Evolutionary conservation across 2,113 vertebrate species (phyloP).

Genomic region (Felis catus): F.catus_Fca126_mat1.0 CM031420.1:38534001-38534500

Average conservation of each 20-base stretch:
- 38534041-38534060: not conserved
- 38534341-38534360: not conserved
- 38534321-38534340: not conserved
- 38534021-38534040: not conserved
- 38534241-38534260: not conserved
- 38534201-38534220: not conserved
- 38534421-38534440: not conserved
- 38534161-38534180: not conserved
- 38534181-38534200: not conserved
- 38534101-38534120: not conserved
- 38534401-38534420: not conserved
- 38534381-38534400: not conserved
- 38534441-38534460: not conserved
- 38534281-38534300: not conserved
- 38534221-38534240: not conserved
- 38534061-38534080: not conserved
- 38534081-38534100: conserved; percentile 13
- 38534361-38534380: not conserved
- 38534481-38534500: not conserved
- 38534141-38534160: not conserved
- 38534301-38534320: not conserved
- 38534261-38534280: not conserved
- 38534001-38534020: not conserved
- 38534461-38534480: not conserved
- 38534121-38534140: not conserved